Conservation (phyloP, 2,888 invertebrate genomes). For the Philaethria dido region DNA sequence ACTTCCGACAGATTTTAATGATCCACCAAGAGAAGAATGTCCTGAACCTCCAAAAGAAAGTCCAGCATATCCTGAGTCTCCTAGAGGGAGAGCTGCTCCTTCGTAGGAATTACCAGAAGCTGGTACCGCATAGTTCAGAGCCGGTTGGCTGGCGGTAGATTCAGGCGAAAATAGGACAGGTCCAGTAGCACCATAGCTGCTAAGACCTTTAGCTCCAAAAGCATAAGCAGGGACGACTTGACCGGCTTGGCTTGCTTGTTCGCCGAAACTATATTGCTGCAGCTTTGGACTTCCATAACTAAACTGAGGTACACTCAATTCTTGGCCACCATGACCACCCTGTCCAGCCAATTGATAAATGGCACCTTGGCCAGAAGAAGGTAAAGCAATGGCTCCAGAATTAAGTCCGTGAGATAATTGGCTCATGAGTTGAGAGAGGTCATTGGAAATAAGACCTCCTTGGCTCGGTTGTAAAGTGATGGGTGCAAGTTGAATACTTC, state of each 20-base stretch:
- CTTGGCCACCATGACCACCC: conserved; percentile 59
- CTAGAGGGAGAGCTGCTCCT: conserved; percentile 54
- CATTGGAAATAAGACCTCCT: conserved; percentile 59
- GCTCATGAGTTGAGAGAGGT: conserved; percentile 73
- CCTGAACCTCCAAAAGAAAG: conserved; percentile 54
- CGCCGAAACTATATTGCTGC: conserved; percentile 62
- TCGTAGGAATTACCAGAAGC: conserved; percentile 44
- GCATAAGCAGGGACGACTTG: conserved; percentile 65
- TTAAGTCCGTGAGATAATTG: conserved; percentile 70
- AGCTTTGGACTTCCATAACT: conserved; percentile 60
- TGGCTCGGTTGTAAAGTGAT: conserved; percentile 68
- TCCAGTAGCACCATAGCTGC: conserved; percentile 72
- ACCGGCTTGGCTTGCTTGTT: conserved; percentile 54
- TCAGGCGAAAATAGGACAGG: conserved; percentile 74
- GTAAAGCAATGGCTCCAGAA: conserved; percentile 65
- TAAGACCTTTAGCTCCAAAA: conserved; percentile 71
- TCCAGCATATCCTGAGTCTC: conserved; percentile 50
- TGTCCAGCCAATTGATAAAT: conserved; percentile 61
- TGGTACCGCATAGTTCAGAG: conserved; percentile 55
- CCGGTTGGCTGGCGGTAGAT: conserved; percentile 53
- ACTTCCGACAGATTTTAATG: conserved; percentile 58
- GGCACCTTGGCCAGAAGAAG: conserved; percentile 60
- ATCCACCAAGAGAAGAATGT: conserved; percentile 53
- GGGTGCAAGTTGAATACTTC: conserved; percentile 66
- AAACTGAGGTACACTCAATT: conserved; percentile 61